Conservation (phyloP, 2,888 invertebrate species). For the Temnothorax unifasciatus region DNA sequence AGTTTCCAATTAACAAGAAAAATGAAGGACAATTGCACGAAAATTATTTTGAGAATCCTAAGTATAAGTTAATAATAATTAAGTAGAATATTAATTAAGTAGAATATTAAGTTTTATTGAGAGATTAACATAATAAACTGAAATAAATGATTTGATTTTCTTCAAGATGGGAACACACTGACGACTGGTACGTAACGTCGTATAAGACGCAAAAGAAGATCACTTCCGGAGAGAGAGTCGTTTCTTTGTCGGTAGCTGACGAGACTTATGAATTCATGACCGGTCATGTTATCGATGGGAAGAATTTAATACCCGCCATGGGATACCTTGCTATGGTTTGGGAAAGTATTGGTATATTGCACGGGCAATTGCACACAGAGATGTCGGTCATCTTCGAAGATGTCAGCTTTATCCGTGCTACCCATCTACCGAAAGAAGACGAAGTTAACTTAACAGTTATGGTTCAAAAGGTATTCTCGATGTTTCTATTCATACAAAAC, state of each 20-base stretch:
- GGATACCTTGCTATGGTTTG: constrained; percentile 93
- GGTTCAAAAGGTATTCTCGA: constrained; percentile 87
- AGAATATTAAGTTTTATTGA: neutral
- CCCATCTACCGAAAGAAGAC: constrained; percentile 91
- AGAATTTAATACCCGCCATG: constrained; percentile 94
- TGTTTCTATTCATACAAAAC: neutral
- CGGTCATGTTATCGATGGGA: constrained; percentile 95
- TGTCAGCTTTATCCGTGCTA: constrained; percentile 94
- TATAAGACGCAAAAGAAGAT: constrained; percentile 90
- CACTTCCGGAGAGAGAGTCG: constrained; percentile 89
- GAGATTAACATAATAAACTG: neutral
- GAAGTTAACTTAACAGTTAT: constrained; percentile 87
- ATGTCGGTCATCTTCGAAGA: constrained; percentile 94
- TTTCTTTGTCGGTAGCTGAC: constrained; percentile 88
- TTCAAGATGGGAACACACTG: constrained; percentile 94
- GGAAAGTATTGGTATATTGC: constrained; percentile 92
- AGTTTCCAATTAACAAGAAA: neutral
- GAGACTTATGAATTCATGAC: constrained; percentile 91
- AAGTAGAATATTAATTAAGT: too few species aligned
- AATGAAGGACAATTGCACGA: neutral
- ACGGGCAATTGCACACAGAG: constrained; percentile 89
- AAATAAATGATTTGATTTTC: neutral
- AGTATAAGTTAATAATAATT: too few species aligned
- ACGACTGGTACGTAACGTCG: constrained; percentile 91
- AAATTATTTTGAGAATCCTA: neutral